Base-by-base conservation (phyloP, 2,797 vertebrate genomes). In the Cuculus canorus region DNA sequence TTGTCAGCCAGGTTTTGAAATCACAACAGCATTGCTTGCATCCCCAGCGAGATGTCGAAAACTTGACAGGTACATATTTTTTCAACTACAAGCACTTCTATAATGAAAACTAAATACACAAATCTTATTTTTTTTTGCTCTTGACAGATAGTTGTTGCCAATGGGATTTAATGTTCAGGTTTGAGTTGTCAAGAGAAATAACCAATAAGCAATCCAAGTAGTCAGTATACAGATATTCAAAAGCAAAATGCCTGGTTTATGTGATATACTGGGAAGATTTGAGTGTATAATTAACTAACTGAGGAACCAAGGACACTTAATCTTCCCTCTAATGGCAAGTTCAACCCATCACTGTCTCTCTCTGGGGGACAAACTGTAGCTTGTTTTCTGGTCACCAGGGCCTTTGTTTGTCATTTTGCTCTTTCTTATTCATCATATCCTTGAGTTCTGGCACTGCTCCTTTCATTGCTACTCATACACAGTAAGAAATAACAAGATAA, bases 61-160 rank as follows among this genome's bases (percentile, higher is more conserved):
- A 97, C 98, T 98, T 99, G 99, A 99, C 99, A 99, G 99, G 98
- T 98, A 99, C 98, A 98, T 99, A 99, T 99, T 98, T 99, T 98
- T 99, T 98, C 98, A 98, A 98, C 97, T 98, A 98, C 96, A 98
- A 98, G 98, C 96, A 97, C 96, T 98, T 98, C 96, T 98, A 98
- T 99, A 98, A 99, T 98, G 98, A 99, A 99, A 99, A 99, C 98
- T 99, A 99, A 99, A 99, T 98, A 99, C 98, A 97, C 98, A 98
- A 98, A 97, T 98, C 98, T 98, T 98, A 84, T 97, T 97, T 97
- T 94, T 97, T 97, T 97, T 97, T 94, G 53, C 94, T 97, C 96
- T 97, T 98, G 98, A 98, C 98, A 98, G 98, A 98, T 98, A 98
- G 98, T 98, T 98, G 97, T 96, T 99, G 98, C 97, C 99, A 98